Percentiles rank a stretch among this genome's conserved stretches.
Conservation (phyloP, 2,113 vertebrate species). For the Cranoglanis bouderius region DNA sequence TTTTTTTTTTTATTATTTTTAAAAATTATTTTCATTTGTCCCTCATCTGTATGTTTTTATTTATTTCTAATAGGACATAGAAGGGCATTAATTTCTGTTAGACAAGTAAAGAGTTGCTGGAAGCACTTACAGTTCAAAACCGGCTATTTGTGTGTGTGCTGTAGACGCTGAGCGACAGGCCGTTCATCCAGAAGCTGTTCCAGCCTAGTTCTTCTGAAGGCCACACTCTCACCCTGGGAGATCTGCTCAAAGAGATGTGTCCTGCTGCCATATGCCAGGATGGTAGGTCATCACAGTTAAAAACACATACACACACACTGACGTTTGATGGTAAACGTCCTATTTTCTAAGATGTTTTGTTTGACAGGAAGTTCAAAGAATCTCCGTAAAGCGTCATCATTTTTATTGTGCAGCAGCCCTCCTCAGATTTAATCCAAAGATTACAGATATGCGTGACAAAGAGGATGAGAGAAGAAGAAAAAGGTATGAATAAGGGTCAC, state of each 20-base stretch:
- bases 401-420: background rate
- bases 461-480: background rate
- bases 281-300: conserved; percentile 70
- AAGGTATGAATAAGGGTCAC: conserved; percentile 38
- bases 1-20: no score
- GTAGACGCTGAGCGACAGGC: conserved; percentile 86
- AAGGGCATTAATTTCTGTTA: no score
- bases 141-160: conserved; percentile 27
- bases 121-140: background rate
- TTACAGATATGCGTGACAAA: conserved; percentile 34
- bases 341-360: conserved; percentile 31
- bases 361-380: conserved; percentile 1
- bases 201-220: conserved; percentile 88
- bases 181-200: conserved; percentile 96
- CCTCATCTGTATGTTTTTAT: background rate
- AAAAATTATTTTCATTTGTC: background rate
- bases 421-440: conserved; percentile 44
- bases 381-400: background rate
- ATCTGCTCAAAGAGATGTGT: conserved; percentile 88
- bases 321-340: background rate
- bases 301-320: background rate
- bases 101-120: background rate
- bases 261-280: conserved; percentile 81
- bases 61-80: background rate
- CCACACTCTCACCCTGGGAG: conserved; percentile 83